Evolutionary conservation across 2,113 vertebrate species (phyloP), one percentile per base, ranked within the genome.

Genomic region (mouse (Mus musculus)): DNA sequence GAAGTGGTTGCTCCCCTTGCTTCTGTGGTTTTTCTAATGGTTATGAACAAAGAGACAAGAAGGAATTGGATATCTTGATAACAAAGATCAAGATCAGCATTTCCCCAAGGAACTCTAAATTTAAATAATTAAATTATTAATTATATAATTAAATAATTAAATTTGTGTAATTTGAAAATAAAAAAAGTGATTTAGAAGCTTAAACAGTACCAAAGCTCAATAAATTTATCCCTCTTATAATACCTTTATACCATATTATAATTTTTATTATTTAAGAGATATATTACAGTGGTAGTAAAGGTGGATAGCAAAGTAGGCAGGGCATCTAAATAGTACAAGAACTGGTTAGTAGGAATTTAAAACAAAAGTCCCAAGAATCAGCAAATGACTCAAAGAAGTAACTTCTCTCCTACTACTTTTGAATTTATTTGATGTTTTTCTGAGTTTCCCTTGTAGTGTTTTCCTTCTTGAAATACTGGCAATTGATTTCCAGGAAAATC

Each of bases 111-210:
- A 67, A n/a, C 36, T 88, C 69, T 75, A 30, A 42, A 73, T 59
- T 36, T 36, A 69, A 67, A n/a, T n/a, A n/a, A n/a, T n/a, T n/a
- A n/a, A n/a, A n/a, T n/a, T n/a, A n/a, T n/a, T n/a, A n/a, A n/a
- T n/a, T n/a, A n/a, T n/a, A n/a, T n/a, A n/a, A n/a, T n/a, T n/a
- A n/a, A 36, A 69, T 69, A 69, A 69, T 36, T 33, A 69, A 16
- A 7, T 86, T 73, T 86, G 46, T 76, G 52, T n/a, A 65, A 96
- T 54, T 91, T 89, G 69, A 77, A 94, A 93, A 77, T 88, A 54
- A 54, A 56, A 56, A 88, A 85, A 72, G 17, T 69, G 39, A 73
- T 3, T 8, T 36, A 10, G 12, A 56, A 89, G 11, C 28, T 71
- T 95, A 90, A 96, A 80, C 2, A 22, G 33, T 52, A 6, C 16